Conservation (phyloP, 2,797 vertebrate species). For the Kryptolebias ocellatus region DNA sequence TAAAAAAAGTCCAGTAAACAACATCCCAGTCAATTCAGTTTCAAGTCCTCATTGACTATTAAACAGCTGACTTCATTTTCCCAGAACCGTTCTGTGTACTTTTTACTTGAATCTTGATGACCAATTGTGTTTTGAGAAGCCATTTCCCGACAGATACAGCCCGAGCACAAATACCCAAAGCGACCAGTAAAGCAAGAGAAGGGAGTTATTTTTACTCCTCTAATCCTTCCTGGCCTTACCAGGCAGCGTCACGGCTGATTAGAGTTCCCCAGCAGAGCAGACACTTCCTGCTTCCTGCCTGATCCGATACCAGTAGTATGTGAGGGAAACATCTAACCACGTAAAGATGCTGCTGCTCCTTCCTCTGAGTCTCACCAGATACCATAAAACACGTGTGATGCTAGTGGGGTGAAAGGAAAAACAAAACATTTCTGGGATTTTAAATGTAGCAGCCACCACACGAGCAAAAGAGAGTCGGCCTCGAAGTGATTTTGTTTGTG, state of each 20-base stretch:
- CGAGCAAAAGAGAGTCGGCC: conserved; percentile 1
- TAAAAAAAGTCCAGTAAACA: not conserved
- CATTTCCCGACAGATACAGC: conserved; percentile 7
- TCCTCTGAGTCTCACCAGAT: not conserved
- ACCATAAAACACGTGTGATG: not conserved
- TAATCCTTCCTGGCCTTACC: conserved; percentile 74
- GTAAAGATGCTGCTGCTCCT: not conserved
- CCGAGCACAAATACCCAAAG: conserved; percentile 9
- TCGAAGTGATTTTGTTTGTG: conserved; percentile 7
- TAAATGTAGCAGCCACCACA: not conserved
- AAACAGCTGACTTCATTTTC: not conserved
- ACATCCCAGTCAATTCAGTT: not conserved
- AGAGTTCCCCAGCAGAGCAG: conserved; percentile 53
- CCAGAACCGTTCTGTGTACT: not conserved
- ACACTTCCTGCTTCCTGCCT: conserved; percentile 62
- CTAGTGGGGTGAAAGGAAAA: not conserved
- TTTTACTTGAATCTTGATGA: not conserved
- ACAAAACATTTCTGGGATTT: not conserved
- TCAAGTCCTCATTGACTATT: not conserved
- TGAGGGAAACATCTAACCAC: conserved; percentile 20
- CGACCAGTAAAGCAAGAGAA: conserved; percentile 40
- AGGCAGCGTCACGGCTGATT: conserved; percentile 69
- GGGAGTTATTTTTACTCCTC: conserved; percentile 71
- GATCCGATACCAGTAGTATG: conserved; percentile 29
- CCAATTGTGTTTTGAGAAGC: conserved; percentile 6